A percentile compares a stretch with the other conserved stretches of the same genome.
These are phyloP conservation scores for Nothura maculosa DNA, from an alignment of 2,797 vertebrate species.

Conservation along the genomic window DNA sequence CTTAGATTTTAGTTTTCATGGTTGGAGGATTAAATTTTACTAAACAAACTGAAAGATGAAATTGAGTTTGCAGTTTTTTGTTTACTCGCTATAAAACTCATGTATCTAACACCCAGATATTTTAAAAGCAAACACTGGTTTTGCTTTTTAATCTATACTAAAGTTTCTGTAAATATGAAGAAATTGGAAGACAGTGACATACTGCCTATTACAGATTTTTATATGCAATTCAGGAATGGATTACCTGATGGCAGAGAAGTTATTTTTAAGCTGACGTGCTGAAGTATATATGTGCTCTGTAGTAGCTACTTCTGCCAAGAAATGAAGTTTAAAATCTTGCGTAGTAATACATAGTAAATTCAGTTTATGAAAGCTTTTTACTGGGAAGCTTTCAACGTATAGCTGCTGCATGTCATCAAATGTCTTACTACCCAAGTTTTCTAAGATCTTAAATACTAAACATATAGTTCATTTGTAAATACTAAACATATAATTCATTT, in stretches of 20 bases:
- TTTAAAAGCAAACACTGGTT: neutral
- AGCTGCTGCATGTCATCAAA: neutral
- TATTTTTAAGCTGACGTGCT: neutral
- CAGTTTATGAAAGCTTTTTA: neutral
- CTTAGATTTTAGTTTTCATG: neutral
- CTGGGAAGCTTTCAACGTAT: neutral
- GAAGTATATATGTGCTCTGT: neutral
- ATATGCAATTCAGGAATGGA: neutral
- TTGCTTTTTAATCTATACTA: neutral
- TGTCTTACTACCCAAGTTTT: neutral
- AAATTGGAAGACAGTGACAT: neutral
- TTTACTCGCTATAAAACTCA: neutral
- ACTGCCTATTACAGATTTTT: neutral
- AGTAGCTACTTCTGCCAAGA: neutral
- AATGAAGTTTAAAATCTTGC: neutral
- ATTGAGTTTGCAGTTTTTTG: neutral
- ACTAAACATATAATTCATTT: neutral
- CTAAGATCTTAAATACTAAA: neutral
- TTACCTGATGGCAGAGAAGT: neutral
- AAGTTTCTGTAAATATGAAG: neutral
- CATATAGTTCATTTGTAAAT: fast-evolving
- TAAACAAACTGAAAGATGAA: neutral
- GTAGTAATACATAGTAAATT: neutral
- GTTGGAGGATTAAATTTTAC: neutral
- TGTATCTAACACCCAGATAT: neutral